Evolutionary conservation across 2,797 vertebrate genomes (phyloP).

Genomic region (Pangasius larnaudii): DNA sequence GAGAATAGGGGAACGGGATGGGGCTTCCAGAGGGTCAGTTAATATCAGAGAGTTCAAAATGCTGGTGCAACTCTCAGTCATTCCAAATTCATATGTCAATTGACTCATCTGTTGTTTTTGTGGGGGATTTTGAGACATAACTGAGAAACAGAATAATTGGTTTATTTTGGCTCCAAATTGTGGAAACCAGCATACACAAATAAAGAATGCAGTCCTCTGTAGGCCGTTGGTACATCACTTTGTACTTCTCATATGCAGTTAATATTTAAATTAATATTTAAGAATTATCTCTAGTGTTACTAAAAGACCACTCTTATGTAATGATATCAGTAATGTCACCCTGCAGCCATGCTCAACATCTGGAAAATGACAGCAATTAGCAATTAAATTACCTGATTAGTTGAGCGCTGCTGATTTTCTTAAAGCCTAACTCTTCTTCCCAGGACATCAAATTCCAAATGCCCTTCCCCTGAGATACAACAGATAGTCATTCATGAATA

Average conservation of each 20-base stretch:
- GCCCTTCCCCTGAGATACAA: constrained; percentile 12
- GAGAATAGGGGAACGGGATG: no score
- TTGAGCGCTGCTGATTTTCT: constrained; percentile 20
- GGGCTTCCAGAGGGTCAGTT: background rate
- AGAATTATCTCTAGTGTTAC: constrained; percentile 17
- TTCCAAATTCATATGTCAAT: background rate
- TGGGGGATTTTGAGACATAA: background rate
- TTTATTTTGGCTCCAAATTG: background rate
- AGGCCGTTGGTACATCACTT: background rate
- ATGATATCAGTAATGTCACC: constrained; percentile 28
- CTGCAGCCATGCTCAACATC: constrained; percentile 1
- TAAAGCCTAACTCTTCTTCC: background rate
- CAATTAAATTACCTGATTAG: constrained; percentile 33
- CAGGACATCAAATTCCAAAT: constrained; percentile 18
- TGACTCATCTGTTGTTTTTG: background rate
- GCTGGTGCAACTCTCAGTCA: background rate
- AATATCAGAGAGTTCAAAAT: background rate
- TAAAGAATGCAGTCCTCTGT: background rate
- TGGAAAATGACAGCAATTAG: constrained; percentile 42
- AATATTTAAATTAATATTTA: constrained; percentile 21
- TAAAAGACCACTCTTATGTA: constrained; percentile 11
- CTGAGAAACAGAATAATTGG: background rate
- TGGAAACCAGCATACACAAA: background rate
- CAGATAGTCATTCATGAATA: constrained; percentile 15
- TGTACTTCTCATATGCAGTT: background rate